Percentiles rank a stretch among this genome's conserved stretches.
These are phyloP conservation scores for Urocynchramus pylzowi DNA, from an alignment of 2,113 vertebrate species.

Conservation along the genomic window DNA sequence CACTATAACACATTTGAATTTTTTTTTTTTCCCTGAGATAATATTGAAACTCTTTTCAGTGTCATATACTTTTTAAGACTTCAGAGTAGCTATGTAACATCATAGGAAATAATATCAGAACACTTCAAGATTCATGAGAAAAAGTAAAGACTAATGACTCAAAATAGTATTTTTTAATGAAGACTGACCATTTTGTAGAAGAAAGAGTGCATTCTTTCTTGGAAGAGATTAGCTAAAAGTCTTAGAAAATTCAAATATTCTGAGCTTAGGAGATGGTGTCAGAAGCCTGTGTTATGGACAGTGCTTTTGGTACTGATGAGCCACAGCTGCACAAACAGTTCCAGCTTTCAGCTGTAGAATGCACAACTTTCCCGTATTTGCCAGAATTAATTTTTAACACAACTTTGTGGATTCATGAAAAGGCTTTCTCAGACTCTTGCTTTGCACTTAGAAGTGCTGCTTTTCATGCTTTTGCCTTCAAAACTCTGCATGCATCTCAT, in stretches of 20 bases:
- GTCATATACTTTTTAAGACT: neutral
- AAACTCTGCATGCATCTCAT: neutral
- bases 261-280: neutral
- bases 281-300: neutral
- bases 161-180: neutral
- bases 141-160: neutral
- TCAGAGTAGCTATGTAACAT: neutral
- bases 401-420: neutral
- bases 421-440: neutral
- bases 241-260: neutral
- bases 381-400: neutral
- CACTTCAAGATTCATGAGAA: neutral
- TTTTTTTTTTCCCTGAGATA: neutral
- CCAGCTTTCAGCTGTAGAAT: neutral
- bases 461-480: neutral
- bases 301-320: neutral
- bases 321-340: neutral
- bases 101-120: neutral
- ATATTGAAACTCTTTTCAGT: neutral
- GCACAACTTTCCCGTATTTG: neutral
- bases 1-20: neutral
- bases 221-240: neutral
- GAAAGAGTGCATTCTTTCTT: neutral
- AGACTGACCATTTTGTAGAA: neutral
- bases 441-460: neutral